Base-by-base conservation (phyloP, 2,888 invertebrate species). In the Lapara coniferarum region DNA sequence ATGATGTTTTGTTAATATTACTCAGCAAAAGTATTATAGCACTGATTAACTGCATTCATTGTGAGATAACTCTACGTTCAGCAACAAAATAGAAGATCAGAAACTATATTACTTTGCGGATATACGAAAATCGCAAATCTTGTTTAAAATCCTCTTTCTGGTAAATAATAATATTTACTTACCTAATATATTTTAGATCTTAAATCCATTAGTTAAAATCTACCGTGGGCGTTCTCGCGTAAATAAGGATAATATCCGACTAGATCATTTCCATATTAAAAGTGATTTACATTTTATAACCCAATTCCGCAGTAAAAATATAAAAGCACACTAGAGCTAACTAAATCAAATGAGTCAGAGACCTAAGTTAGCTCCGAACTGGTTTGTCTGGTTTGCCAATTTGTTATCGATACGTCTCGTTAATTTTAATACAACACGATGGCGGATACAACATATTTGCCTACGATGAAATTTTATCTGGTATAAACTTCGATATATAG, bases 351-450 rank as follows among this genome's bases (percentile, higher is more conserved):
- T 84, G 83, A 79, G 75, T 83, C 81, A 80, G 77, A 75, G 77
- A 78, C 73, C 78, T 72, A 78, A 79, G 74, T 75, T 75, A 66
- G 76, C 74, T 72, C 70, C 68, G 73, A 85, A 86, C 86, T 77
- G 81, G 85, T 86, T 82, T 78, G 77, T 75, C 85, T 78, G 77
- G 85, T 86, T 82, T 75, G 74, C 72, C 77, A 76, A 79, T 78
- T 80, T 74, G 76, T 75, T 76, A 81, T 75, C 73, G 74, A 79
- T 78, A 75, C 73, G 70, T 79, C 72, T 75, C 72, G 70, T 71
- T 74, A 71, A 69, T 66, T 75, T 67, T 70, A 73, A 73, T 72
- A 71, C 73, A 75, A 46, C 46, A 30, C 25, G 66, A 56, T 66
- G 46, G 56, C 63, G 19, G 63, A 63, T 19, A 49, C 16, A 51